Percentiles rank a stretch among this genome's conserved stretches.
Conservation (phyloP, 2,797 vertebrate genomes). For the Gymnothorax javanicus region DNA sequence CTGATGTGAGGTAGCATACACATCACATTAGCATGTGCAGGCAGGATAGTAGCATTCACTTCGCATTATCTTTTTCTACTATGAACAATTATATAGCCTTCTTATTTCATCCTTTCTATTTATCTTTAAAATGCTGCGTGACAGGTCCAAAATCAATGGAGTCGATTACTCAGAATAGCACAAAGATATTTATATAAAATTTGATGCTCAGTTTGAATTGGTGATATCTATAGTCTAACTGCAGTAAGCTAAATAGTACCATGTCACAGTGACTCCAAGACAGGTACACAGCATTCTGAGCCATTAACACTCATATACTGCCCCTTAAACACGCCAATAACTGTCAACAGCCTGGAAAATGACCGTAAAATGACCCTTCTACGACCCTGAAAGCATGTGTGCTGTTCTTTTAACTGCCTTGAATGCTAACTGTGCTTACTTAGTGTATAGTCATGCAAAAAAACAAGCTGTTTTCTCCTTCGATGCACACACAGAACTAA, state of each 20-base stretch:
- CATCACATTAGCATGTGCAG: not conserved
- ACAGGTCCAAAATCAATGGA: not conserved
- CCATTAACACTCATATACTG: not conserved
- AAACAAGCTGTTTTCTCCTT: not conserved
- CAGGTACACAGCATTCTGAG: not conserved
- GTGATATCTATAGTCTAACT: too few species aligned
- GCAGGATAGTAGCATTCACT: too few species aligned
- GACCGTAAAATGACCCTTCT: not conserved
- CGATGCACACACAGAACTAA: not conserved
- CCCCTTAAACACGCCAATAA: not conserved
- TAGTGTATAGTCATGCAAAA: not conserved
- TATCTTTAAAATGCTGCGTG: not conserved
- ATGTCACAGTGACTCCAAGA: not conserved
- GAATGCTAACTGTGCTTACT: not conserved
- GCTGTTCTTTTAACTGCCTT: not conserved
- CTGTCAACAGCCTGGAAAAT: not conserved
- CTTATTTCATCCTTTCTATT: too few species aligned
- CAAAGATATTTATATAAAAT: too few species aligned
- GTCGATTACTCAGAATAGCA: not conserved
- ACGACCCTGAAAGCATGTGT: not conserved
- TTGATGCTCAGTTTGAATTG: too few species aligned
- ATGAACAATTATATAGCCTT: too few species aligned
- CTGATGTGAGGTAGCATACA: constrained; percentile 36
- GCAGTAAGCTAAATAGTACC: too few species aligned
- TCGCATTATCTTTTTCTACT: not conserved